Base-by-base conservation (phyloP, 2,888 invertebrate species). In the Lasioglossum zephyrum region DNA sequence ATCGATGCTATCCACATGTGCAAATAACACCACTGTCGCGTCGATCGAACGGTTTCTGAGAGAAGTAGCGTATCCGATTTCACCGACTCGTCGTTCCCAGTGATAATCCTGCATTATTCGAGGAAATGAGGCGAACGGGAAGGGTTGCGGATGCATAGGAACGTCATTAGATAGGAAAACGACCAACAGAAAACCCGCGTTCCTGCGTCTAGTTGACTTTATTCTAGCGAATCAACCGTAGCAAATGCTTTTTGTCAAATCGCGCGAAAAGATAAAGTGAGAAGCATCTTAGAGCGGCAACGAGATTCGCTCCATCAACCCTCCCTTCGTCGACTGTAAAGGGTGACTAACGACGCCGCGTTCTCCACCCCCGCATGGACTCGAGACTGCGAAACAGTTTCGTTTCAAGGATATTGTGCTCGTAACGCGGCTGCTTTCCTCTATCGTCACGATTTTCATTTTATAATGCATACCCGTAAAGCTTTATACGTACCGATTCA, bases 251-350 rank as follows among this genome's bases (percentile, higher is more conserved):
- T 88, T 88, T 88, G 88, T 88, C 90, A 92, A 93, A 92, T 92
- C 91, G 91, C 88, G 92, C 87, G 92, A 92, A 89, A 93, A 92
- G 92, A 92, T 92, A 92, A 92, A 92, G 88, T 87, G 84, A 44
- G 81, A 63, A 75, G 83, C 88, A 81, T 85, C 78, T 88, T 88
- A 84, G 88, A 91, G 87, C 89, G 89, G 79, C 82, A 92, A 92
- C 88, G 87, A 90, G 90, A 84, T 75, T 85, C 84, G 85, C 79
- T 53, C 85, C 79, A 89, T 90, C 79, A 79, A 80, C 80, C 77
- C 70, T 73, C 79, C 80, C 83, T 80, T 76, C 79, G 80, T 66
- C 84, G 83, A 74, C 78, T 76, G 81, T 82, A 86, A 87, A 87
- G 77, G 79, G 83, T 86, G 79, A 88, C 73, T 89, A 87, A 91